Evolutionary conservation across 2,113 vertebrate species (phyloP).

Genomic region (Phyllopteryx taeniolatus): DNA sequence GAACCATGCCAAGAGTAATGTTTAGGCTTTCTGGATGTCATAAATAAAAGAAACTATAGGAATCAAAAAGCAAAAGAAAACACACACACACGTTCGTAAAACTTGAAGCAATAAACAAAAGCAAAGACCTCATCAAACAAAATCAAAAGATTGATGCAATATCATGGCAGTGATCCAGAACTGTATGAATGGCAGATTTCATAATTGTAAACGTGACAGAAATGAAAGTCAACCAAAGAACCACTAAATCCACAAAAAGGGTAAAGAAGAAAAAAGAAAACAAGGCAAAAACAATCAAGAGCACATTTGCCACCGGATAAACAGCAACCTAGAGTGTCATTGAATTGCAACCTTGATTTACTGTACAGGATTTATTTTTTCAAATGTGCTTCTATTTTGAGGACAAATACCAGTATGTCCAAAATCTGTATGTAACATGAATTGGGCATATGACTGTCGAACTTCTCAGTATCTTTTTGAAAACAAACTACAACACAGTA

Average conservation of each 20-base stretch:
- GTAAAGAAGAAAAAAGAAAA: constrained; percentile 24
- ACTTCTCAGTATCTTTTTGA: background rate
- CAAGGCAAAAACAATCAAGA: constrained; percentile 16
- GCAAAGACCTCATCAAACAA: constrained; percentile 48
- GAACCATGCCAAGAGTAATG: constrained; percentile 62
- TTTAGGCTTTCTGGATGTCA: constrained; percentile 50
- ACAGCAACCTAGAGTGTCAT: constrained; percentile 10
- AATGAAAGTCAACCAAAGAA: constrained; percentile 52
- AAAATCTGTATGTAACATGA: constrained; percentile 7
- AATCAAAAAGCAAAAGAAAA: constrained; percentile 39
- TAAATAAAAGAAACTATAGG: constrained; percentile 12
- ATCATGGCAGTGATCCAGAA: constrained; percentile 62
- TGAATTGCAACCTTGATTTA: constrained; percentile 18
- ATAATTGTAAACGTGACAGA: constrained; percentile 52
- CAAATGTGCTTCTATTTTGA: constrained; percentile 17
- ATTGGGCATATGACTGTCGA: constrained; percentile 3
- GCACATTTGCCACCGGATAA: constrained; percentile 32
- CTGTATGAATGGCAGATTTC: constrained; percentile 53
- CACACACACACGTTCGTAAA: constrained; percentile 6
- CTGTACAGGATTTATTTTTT: constrained; percentile 28
- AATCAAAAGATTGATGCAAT: constrained; percentile 63
- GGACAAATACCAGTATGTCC: constrained; percentile 32
- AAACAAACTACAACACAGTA: constrained; percentile 18
- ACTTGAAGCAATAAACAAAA: constrained; percentile 46
- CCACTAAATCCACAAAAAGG: constrained; percentile 29